Conservation (phyloP, 2,888 invertebrate species). For the Mylabris sibirica region DNA sequence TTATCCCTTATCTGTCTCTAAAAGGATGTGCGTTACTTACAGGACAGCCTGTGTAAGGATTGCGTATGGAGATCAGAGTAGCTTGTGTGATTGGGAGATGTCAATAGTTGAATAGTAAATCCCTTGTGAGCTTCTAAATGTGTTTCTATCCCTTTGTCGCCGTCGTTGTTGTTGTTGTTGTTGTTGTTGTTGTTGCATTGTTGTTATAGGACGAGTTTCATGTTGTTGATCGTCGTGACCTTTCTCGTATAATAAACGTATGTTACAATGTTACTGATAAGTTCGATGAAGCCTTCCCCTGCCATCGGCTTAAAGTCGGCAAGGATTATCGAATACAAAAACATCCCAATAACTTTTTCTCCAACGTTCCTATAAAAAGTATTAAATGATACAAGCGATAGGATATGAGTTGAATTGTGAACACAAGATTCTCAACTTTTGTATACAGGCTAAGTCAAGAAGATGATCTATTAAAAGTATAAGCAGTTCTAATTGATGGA, state of each 20-base stretch:
- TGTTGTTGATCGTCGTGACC: slow-evolving; percentile 33
- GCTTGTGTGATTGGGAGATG: slow-evolving; percentile 35
- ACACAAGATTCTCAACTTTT: not conserved
- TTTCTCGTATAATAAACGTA: slow-evolving; percentile 28
- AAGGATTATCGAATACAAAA: slow-evolving; percentile 28
- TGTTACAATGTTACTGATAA: slow-evolving; percentile 34
- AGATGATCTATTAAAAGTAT: no score
- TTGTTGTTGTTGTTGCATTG: not conserved
- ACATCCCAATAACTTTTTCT: slow-evolving; percentile 28
- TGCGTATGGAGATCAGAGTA: not conserved
- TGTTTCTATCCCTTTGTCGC: slow-evolving; percentile 41
- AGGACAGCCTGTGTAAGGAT: no score
- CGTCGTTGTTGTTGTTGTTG: not conserved
- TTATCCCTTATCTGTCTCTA: no score
- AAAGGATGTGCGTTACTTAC: no score
- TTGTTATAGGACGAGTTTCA: slow-evolving; percentile 22
- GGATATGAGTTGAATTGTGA: not conserved
- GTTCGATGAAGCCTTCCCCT: slow-evolving; percentile 15
- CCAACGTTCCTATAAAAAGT: slow-evolving; percentile 14
- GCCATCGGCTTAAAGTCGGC: slow-evolving; percentile 23
- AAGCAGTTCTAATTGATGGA: no score
- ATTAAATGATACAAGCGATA: not conserved
- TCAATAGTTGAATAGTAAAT: slow-evolving; percentile 38
- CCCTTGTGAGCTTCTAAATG: slow-evolving; percentile 41
- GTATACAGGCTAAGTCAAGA: no score